Evolutionary conservation across 2,888 invertebrate species (phyloP), one percentile per base, ranked within the genome.

Genomic region (Drosophila heteroneura): DNA sequence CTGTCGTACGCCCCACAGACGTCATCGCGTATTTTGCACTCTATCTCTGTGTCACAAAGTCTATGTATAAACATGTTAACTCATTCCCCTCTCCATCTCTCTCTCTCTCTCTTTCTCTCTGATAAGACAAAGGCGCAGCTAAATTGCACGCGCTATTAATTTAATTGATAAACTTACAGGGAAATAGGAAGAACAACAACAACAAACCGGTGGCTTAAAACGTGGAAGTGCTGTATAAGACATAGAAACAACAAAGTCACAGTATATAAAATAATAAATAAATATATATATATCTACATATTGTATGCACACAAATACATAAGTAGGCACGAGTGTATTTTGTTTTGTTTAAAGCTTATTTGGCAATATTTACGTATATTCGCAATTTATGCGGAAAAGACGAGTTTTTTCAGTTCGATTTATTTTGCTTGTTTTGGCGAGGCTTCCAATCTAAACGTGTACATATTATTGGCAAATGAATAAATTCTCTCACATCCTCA

Each of bases 161-260:
- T 66, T 72, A 80, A 85, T 85, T 83, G 83, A 88, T 82, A 79
- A 88, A 82, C 58, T 47, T 51, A 58, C 41, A 33, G 44, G 1
- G 44, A 51, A 32, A 35, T 47, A 53, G 53, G 19, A 59, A 33
- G 19, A 57, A 49, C 39, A 67, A 44, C 53, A 58, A 47, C 49
- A 67, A 44, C 57, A 67, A 53, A 51, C 30, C 49, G 62, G 52
- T 71, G 64, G 51, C 75, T 64, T 49, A 35, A 39, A 51, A 64
- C 62, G 72, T 72, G 89, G 82, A 83, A 83, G 70, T 88, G 60
- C 68, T 73, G 71, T 81, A 89, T 86, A 83, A 83, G 66, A 59
- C 76, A 74, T 82, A 67, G 44, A 65, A 75, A 70, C 60, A 52
- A 68, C 32, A 56, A 68, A 64, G 32, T 16, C 53, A 54, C 35